Evolutionary conservation across 2,888 invertebrate genomes (phyloP).

Genomic region (Sphaerolaimus hirsutus): DNA sequence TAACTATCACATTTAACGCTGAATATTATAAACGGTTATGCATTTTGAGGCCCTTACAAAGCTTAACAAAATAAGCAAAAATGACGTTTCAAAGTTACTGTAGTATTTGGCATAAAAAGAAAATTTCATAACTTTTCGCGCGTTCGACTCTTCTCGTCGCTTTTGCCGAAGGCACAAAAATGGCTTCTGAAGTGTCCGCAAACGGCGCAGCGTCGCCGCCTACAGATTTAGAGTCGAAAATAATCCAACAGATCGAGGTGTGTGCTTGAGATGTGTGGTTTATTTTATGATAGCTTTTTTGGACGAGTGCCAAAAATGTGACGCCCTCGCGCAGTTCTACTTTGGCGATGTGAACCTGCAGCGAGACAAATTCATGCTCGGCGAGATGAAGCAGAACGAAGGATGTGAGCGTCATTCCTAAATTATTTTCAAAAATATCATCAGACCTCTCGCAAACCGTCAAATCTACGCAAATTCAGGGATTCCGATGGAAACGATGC

Average conservation of each 20-base stretch:
- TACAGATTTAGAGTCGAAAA: background rate
- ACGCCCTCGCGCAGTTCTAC: constrained; percentile 35
- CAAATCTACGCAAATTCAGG: constrained; percentile 28
- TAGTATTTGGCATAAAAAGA: too few relatives aligned
- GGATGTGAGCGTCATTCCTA: constrained; percentile 32
- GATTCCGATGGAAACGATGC: constrained; percentile 57
- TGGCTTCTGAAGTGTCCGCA: too few relatives aligned
- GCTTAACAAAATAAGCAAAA: too few relatives aligned
- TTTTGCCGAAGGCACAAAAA: too few relatives aligned
- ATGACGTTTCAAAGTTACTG: too few relatives aligned
- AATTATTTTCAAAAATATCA: background rate
- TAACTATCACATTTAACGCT: too few relatives aligned
- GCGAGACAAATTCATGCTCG: constrained; percentile 70
- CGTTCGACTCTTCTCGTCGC: too few relatives aligned
- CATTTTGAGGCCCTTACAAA: too few relatives aligned
- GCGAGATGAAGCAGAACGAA: constrained; percentile 55
- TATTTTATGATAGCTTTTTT: background rate
- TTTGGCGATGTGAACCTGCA: constrained; percentile 76
- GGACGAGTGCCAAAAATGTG: background rate
- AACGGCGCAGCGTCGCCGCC: background rate
- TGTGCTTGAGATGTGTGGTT: background rate
- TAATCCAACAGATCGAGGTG: background rate
- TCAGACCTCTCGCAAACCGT: background rate
- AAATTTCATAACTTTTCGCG: too few relatives aligned
- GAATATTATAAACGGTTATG: too few relatives aligned